Evolutionary conservation across 2,113 vertebrate genomes (phyloP), one percentile per base, ranked within the genome.

Genomic region (Phoxinus phoxinus): DNA sequence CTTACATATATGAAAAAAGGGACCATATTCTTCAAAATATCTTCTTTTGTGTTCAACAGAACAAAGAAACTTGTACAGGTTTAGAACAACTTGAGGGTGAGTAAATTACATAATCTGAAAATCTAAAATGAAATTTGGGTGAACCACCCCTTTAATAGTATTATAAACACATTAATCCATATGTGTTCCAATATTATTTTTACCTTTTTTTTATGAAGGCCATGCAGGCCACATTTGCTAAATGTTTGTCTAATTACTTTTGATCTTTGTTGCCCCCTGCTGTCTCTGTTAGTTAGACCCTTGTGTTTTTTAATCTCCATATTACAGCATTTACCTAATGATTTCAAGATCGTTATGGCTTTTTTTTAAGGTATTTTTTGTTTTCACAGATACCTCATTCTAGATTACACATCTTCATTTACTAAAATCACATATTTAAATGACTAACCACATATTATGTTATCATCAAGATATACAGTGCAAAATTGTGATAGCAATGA

Each of bases 191-290:
- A 30, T 67, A 10, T 69, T 67, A 3, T 1, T 32, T 51, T 19
- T 67, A 69, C 35, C 4, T 25, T 15, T 15, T 76, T 12, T 5
- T 48, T 51, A 30, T 61, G 32, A 63, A 41, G 35, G 67, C 21
- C 37, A 48, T 12, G 46, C 12, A 74, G 11, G 11, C 44, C n/a
- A 15, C 15, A 61, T 2, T 25, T 59, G 21, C 11, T 44, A n/a
- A 23, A 44, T 44, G 8, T 21, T 23, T 78, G 37, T 44, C n/a
- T 44, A 11, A 80, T 80, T 27, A 80, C 0, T 63, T 80, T 61
- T 51, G 5, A 51, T 81, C 59, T 65, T 48, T 81, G 61, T 69
- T 69, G 80, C 80, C 80, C 79, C 27, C 80, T 81, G 80, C 61
- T 81, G 80, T 69, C 59, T 81, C 44, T 67, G 79, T 32, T 65